Evolutionary conservation across 2,888 invertebrate genomes (phyloP).

Genomic region (Hydropsyche betteni): DNA sequence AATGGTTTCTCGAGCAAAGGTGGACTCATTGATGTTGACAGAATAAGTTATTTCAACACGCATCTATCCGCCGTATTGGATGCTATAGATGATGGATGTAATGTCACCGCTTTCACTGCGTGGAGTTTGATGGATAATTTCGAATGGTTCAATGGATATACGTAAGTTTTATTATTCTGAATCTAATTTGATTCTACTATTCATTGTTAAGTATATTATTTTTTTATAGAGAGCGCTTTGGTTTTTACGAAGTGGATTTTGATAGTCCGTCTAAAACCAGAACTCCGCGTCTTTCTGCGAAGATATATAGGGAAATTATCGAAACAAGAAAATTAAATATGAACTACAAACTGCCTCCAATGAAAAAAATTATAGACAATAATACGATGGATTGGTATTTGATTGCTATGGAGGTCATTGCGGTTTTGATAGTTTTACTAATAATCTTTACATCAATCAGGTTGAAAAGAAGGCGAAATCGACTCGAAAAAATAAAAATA

Average conservation of each 20-base stretch:
- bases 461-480: not conserved
- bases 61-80: conserved; percentile 63
- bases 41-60: conserved; percentile 65
- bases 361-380: not conserved
- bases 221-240: conserved; percentile 69
- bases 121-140: conserved; percentile 55
- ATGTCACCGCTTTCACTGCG: conserved; percentile 52
- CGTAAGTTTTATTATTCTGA: conserved; percentile 51
- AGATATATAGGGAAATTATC: conserved; percentile 62
- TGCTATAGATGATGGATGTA: conserved; percentile 59
- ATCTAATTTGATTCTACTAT: not conserved
- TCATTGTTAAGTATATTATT: not conserved
- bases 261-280: conserved; percentile 66
- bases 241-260: conserved; percentile 74
- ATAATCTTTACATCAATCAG: not conserved
- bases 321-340: conserved; percentile 53
- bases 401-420: not conserved
- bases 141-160: conserved; percentile 54
- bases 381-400: not conserved
- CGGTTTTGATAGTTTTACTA: not conserved
- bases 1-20: conserved; percentile 68
- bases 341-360: conserved; percentile 1
- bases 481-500: not conserved
- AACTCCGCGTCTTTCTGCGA: conserved; percentile 69
- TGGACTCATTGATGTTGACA: conserved; percentile 61